A percentile compares a stretch with the other conserved stretches of the same genome.
Evolutionary conservation across 1,140 invertebrate genomes (phyloP).

Genomic region (Rhopalosiphum padi): DNA sequence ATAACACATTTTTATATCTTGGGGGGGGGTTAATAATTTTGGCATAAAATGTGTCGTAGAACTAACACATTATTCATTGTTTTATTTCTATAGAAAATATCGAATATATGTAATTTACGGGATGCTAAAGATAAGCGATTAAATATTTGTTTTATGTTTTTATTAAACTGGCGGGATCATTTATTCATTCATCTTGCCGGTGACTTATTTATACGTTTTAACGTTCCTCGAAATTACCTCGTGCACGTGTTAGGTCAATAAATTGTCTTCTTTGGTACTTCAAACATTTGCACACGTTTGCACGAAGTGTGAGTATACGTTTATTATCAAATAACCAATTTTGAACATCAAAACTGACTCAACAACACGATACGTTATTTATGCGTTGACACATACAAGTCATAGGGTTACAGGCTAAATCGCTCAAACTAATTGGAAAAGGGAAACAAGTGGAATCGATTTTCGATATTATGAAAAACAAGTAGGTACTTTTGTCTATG

Average conservation of each 20-base stretch:
- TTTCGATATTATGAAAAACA: background rate
- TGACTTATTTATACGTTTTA: slow-evolving; percentile 41
- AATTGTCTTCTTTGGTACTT: slow-evolving; percentile 22
- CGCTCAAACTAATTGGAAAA: slow-evolving; percentile 10
- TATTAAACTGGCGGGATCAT: background rate
- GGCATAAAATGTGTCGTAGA: background rate
- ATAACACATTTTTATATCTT: background rate
- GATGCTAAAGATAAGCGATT: background rate
- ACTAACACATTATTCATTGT: background rate
- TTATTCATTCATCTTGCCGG: background rate
- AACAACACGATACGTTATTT: background rate
- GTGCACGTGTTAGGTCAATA: slow-evolving; percentile 1
- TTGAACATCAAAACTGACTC: background rate
- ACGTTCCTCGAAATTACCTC: background rate
- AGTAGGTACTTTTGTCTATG: background rate
- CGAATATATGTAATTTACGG: background rate
- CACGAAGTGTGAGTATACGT: background rate
- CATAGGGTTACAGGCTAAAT: background rate
- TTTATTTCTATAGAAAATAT: background rate
- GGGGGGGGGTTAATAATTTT: background rate
- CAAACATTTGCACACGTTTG: background rate
- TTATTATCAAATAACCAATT: background rate
- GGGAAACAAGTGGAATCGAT: too few species aligned
- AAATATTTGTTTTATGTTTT: background rate
- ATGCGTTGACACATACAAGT: background rate